Base-by-base conservation (phyloP, 2,888 invertebrate species). In the Drosophila mayaguana region DNA sequence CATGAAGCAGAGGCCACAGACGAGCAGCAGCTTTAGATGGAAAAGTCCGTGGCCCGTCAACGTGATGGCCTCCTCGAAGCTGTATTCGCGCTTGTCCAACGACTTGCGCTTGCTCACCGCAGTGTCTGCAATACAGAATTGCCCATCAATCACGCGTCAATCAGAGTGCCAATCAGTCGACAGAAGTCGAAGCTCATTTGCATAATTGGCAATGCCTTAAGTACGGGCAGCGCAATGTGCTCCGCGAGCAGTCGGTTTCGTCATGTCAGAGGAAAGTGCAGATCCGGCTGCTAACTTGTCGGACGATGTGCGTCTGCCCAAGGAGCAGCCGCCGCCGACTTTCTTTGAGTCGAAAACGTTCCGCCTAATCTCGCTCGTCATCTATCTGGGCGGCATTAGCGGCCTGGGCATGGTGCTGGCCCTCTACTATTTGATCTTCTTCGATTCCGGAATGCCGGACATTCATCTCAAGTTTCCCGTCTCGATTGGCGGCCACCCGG, bases 1-100 rank as follows among this genome's bases (percentile, higher is more conserved):
- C 94, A 95, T 94, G 16, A 96, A 93, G 72, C 95, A 94, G 1
- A 95, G 86, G 0, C 96, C 96, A 22, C 94, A 94, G 68, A 95
- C 94, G 60, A 96, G 80, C 90, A 95, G 93, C 54, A 96, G 93
- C 22, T 93, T 90, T 42, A 95, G 91, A 88, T 96, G 95, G 93
- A 95, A 96, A 16, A 92, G 88, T 0, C 96, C 96, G 81, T 94
- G 94, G 48, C 95, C 95, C 94, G 93, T 63, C 66, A 92, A 36
- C 5, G 81, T 74, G 22, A 91, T 79, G 38, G 92, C 92, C 72
- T 92, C 92, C 72, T 92, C 92, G 63, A 90, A 92, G 51, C 88
- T 90, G 66, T 92, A 81, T 6, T 72, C 70, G 46, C 68, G 67
- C n/a, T 57, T 62, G 20, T 59, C 60, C 4, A 51, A 20, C 3